Evolutionary conservation across 2,888 invertebrate species (phyloP).

Genomic region (Hydrotaea diabolus): DNA sequence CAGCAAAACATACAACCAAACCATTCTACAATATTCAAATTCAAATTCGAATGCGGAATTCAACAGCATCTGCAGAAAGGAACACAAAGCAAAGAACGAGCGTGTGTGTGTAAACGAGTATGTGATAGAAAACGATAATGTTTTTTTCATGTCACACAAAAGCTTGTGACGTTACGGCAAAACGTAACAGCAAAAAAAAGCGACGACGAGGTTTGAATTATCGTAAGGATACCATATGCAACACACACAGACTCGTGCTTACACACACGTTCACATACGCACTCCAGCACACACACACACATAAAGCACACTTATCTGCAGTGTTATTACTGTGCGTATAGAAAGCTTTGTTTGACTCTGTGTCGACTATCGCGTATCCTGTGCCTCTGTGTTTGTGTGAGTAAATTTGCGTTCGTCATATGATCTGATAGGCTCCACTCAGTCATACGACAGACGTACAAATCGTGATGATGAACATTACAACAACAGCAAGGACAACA

Average conservation of each 20-base stretch:
- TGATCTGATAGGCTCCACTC: constrained; percentile 59
- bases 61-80: background rate
- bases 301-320: background rate
- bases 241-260: background rate
- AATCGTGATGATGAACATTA: constrained; percentile 34
- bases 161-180: constrained; percentile 44
- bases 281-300: background rate
- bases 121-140: constrained; percentile 64
- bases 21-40: constrained; percentile 9
- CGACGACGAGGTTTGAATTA: constrained; percentile 55
- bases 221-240: constrained; percentile 48
- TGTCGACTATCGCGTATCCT: background rate
- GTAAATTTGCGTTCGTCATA: constrained; percentile 60
- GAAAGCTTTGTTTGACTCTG: background rate
- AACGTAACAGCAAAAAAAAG: background rate
- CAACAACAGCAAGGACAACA: constrained; percentile 11
- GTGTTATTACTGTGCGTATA: constrained; percentile 17
- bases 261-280: background rate
- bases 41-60: constrained; percentile 9
- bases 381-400: constrained; percentile 13
- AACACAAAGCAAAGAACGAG: background rate
- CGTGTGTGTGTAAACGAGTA: background rate
- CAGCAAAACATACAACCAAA: background rate
- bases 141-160: constrained; percentile 68
- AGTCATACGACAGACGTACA: constrained; percentile 54